Evolutionary conservation across 2,797 vertebrate species (phyloP), one percentile per base, ranked within the genome.

Genomic region (Oceanodroma leucorhoa): DNA sequence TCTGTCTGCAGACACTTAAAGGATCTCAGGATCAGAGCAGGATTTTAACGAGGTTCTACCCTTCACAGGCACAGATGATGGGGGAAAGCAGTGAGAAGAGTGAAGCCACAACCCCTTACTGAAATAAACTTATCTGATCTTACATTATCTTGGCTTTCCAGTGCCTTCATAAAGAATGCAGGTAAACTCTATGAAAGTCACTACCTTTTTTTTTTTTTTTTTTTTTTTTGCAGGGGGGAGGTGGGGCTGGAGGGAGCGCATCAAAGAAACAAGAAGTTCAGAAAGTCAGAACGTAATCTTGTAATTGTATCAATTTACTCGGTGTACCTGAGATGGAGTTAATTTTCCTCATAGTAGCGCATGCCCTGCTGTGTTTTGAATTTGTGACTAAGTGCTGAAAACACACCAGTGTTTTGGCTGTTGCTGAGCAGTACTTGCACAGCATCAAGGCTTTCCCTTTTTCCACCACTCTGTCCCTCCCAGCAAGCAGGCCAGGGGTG

Each of bases 401-500:
- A 9, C 26, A 43, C 22, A 16, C 4, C 16, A 16, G 2, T 24
- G 38, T 9, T 70, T 40, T 18, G 32, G 32, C 41, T 87, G 7
- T 11, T 66, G 51, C 48, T 79, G 36, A 57, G 34, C 34, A 32
- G 5, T 9, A 16, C 26, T 32, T 24, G 10, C 45, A 23, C 41
- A 92, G 17, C 2, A 8, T 8, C 13, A 58, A 65, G 34, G 14
- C 3, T 11, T 29, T n/a, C 29, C 40, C 13, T 53, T 77, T 72
- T n/a, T 24, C 11, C 16, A 55, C 5, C 5, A 4, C 11, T 24
- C 5, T 14, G 6, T 5, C 23, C 45, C 21, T 46, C 15, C 24
- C 27, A 57, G 17, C 0, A 1, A 80, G 32, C 9, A 30, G 6
- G 22, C 3, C 24, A 67, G 17, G 11, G 7, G 3, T 57, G 22